Percentiles rank a stretch among this genome's conserved stretches.
These are phyloP conservation scores for Maniola hyperantus DNA, from an alignment of 2,888 invertebrate genomes.

Conservation along the genomic window DNA sequence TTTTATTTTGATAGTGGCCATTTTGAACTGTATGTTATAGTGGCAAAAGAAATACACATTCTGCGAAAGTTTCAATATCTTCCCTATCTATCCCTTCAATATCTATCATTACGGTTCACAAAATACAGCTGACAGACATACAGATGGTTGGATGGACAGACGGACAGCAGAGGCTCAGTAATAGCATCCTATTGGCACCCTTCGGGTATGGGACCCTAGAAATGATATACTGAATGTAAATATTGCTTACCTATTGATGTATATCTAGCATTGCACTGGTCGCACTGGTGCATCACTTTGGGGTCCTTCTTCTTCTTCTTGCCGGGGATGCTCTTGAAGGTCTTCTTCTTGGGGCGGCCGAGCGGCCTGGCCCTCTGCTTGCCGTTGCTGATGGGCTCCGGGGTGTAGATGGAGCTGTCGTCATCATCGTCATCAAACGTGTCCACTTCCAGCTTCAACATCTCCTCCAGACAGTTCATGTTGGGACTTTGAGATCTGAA, in stretches of 20 bases:
- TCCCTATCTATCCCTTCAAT: no score
- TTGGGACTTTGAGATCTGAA: slow-evolving; percentile 40
- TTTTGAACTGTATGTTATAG: no score
- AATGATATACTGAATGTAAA: background rate
- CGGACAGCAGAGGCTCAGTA: no score
- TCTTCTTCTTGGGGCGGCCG: slow-evolving; percentile 26
- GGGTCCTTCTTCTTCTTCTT: slow-evolving; percentile 43
- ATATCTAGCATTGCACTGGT: slow-evolving; percentile 70
- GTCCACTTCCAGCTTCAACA: slow-evolving; percentile 50
- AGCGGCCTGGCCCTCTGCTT: slow-evolving; percentile 33
- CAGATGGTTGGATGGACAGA: no score
- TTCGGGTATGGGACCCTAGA: background rate
- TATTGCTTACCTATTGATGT: slow-evolving; percentile 58
- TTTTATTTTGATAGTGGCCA: no score
- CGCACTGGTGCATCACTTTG: slow-evolving; percentile 66
- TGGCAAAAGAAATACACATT: no score
- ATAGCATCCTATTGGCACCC: no score
- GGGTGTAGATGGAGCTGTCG: slow-evolving; percentile 50
- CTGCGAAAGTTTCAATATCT: no score
- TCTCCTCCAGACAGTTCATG: slow-evolving; percentile 37
- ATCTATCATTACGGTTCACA: no score
- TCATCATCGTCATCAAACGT: slow-evolving; percentile 59
- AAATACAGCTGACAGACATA: no score
- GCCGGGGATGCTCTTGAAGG: slow-evolving; percentile 11
- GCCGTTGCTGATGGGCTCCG: slow-evolving; percentile 46